phyloP scores from a whole-genome alignment of 2,797 vertebrate genomes.

The Catamblyrhynchus diadema region DNA sequence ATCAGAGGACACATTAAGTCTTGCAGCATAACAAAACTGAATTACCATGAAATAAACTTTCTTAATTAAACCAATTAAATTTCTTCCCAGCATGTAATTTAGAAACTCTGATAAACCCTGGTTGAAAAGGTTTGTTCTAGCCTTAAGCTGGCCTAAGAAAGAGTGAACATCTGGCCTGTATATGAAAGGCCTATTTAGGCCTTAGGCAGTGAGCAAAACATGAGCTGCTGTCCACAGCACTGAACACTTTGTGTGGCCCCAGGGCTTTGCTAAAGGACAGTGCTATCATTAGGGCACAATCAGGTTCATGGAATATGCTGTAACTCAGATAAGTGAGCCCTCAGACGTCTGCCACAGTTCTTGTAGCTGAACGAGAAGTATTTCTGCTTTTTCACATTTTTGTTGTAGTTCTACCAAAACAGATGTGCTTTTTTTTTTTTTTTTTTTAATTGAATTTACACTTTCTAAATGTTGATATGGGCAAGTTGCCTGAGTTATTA shows the following conservation, averaged over 20 bases:
- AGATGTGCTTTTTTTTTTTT: not conserved
- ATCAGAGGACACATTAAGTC: slow-evolving; percentile 82
- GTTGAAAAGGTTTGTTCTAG: slow-evolving; percentile 82
- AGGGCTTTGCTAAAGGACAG: slow-evolving; percentile 66
- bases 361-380: not conserved
- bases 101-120: slow-evolving; percentile 82
- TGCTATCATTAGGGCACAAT: slow-evolving; percentile 55
- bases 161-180: slow-evolving; percentile 80
- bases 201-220: slow-evolving; percentile 62
- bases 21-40: slow-evolving; percentile 81
- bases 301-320: slow-evolving; percentile 21
- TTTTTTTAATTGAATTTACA: not conserved
- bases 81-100: slow-evolving; percentile 84
- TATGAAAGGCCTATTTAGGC: slow-evolving; percentile 76
- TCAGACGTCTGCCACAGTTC: not conserved
- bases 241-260: slow-evolving; percentile 60
- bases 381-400: not conserved
- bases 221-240: slow-evolving; percentile 68
- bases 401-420: not conserved
- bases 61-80: slow-evolving; percentile 87
- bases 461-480: not conserved
- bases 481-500: not conserved
- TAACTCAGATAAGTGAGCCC: slow-evolving; percentile 22
- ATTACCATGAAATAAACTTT: slow-evolving; percentile 86
- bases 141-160: slow-evolving; percentile 80